Evolutionary conservation across 2,888 invertebrate species (phyloP).

Genomic region (Trissolcus brochymenae): DNA sequence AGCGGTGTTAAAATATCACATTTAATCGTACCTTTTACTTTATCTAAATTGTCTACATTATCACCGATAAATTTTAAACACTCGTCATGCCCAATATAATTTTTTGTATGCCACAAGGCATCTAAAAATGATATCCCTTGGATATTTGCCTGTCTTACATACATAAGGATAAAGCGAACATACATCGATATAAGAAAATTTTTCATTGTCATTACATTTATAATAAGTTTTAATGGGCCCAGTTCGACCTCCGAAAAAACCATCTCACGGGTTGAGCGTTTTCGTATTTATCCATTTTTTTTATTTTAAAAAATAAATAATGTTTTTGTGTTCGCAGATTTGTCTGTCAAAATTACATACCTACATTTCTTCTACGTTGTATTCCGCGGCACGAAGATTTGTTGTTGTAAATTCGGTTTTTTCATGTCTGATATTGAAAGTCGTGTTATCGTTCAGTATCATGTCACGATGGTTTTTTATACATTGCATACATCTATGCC

Average conservation of each 20-base stretch:
- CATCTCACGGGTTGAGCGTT: neutral
- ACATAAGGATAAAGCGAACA: neutral
- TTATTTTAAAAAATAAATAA: neutral
- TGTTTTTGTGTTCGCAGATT: neutral
- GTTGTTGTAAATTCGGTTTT: neutral
- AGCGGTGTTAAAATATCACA: slow-evolving; percentile 60
- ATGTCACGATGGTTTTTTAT: neutral
- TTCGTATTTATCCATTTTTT: neutral
- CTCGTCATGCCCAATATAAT: neutral
- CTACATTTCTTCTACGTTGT: neutral
- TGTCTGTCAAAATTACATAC: neutral
- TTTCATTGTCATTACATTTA: neutral
- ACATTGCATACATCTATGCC: neutral
- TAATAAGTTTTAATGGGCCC: neutral
- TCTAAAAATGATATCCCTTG: too few species aligned
- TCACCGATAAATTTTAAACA: slow-evolving; percentile 21
- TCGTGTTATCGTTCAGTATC: neutral
- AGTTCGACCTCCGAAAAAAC: neutral
- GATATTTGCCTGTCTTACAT: neutral
- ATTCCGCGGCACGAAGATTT: neutral
- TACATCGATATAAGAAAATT: neutral
- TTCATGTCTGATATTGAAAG: neutral
- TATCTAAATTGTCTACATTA: neutral
- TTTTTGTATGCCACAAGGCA: neutral
- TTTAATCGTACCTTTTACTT: slow-evolving; percentile 59